Evolutionary conservation across 2,888 invertebrate genomes (phyloP).

Genomic region (Zelleria hepariella): DNA sequence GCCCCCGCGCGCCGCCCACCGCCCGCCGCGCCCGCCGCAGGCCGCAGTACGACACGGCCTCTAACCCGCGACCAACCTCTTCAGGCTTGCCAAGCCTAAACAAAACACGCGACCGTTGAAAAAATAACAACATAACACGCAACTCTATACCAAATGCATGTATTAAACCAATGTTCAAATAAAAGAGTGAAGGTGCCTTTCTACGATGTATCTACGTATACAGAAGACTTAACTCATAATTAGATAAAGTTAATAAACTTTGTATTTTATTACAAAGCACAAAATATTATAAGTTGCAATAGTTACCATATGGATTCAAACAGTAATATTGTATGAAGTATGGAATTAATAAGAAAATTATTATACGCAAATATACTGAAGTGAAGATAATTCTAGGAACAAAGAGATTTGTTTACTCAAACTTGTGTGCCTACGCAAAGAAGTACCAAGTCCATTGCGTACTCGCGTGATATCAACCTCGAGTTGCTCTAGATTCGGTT

Average conservation of each 20-base stretch:
- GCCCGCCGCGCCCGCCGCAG: conserved; percentile 27
- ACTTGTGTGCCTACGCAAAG: too few relatives aligned
- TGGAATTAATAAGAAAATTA: too few relatives aligned
- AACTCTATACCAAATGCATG: not conserved
- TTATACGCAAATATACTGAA: too few relatives aligned
- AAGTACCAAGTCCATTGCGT: too few relatives aligned
- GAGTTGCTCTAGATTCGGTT: too few relatives aligned
- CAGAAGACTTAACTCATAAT: not conserved
- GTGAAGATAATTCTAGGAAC: too few relatives aligned
- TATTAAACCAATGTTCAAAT: not conserved
- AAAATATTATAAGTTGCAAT: not conserved
- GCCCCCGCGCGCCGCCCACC: conserved; percentile 32
- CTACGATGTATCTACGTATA: not conserved
- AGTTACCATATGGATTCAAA: too few relatives aligned
- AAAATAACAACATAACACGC: not conserved
- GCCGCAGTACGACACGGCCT: conserved; percentile 64
- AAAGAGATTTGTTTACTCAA: too few relatives aligned
- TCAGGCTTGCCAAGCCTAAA: conserved; percentile 28
- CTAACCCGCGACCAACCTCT: conserved; percentile 24
- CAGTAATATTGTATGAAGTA: too few relatives aligned
- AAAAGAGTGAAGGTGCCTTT: conserved; percentile 1
- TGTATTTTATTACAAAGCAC: not conserved
- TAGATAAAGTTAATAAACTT: not conserved
- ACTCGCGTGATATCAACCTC: too few relatives aligned
- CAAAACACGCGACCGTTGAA: not conserved